Percentiles rank a stretch among this genome's conserved stretches.
Conservation (phyloP, 1,140 invertebrate species). For the Marisa cornuarietis region DNA sequence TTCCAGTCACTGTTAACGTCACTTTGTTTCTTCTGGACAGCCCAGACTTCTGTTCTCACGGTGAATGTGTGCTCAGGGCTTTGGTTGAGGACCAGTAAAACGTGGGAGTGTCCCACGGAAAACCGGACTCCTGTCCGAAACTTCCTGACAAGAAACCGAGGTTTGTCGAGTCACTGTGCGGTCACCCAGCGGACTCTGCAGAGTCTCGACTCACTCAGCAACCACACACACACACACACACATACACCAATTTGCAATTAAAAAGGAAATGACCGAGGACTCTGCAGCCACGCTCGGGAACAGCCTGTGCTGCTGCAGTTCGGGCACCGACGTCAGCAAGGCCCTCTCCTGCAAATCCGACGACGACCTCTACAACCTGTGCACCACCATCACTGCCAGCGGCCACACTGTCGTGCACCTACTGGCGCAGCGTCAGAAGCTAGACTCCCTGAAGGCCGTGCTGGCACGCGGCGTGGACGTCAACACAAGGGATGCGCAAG, state of each 20-base stretch:
- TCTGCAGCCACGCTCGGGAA: not conserved
- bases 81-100: too few species aligned
- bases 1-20: too few species aligned
- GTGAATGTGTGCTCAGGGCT: too few species aligned
- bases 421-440: slow-evolving; percentile 42
- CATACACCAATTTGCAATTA: not conserved
- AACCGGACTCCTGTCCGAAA: too few species aligned
- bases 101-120: too few species aligned
- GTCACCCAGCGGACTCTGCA: too few species aligned
- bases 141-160: too few species aligned
- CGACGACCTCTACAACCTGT: slow-evolving; percentile 42
- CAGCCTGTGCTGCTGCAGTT: not conserved
- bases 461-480: slow-evolving; percentile 44
- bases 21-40: too few species aligned
- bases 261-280: not conserved
- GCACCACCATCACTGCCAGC: slow-evolving; percentile 48
- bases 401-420: slow-evolving; percentile 49
- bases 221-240: too few species aligned
- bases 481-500: slow-evolving; percentile 14
- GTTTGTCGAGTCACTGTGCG: too few species aligned
- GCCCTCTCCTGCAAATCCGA: slow-evolving; percentile 27
- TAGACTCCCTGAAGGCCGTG: slow-evolving; percentile 33
- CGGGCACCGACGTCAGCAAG: slow-evolving; percentile 11
- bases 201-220: too few species aligned
- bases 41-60: too few species aligned